Evolutionary conservation across 2,113 vertebrate genomes (phyloP), one percentile per base, ranked within the genome.

Genomic region (Alouatta palliata): DNA sequence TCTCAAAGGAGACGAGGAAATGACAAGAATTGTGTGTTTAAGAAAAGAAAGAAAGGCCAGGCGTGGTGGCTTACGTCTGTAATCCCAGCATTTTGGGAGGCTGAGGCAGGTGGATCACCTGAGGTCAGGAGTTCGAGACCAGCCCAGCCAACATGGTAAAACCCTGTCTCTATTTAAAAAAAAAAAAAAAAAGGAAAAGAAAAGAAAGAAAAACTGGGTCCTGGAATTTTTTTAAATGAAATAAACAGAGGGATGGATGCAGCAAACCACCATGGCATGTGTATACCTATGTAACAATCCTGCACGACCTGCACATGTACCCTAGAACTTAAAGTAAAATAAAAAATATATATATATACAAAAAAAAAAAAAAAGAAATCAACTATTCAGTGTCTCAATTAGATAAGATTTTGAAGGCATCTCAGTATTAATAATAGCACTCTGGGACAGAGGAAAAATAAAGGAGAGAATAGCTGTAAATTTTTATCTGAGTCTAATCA

Each of bases 321-420:
- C 52, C 52, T 52, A 52, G 52, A 52, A 17, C 52, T 17, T 52
- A 6, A 52, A 52, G 52, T 52, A 17, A 6, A 52, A 52, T 52
- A 52, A 52, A 52, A 52, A 17, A 16, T 47, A 52, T 17, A 49
- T 4, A 52, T 52, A 52, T 17, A 52, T 52, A 17, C 52, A 92
- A 95, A 85, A 85, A 85, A 92, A 95, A 85, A 85, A 85, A 91
- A 35, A 81, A 70, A 58, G 73, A 93, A 95, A 90, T 88, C 81
- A 88, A 91, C 66, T 77, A 76, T 89, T 92, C 79, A 40, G 16
- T 27, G 58, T 77, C 80, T 90, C 70, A 64, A 83, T 77, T 77
- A 94, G 77, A 30, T 54, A 86, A 92, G 73, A 89, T 70, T 96
- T 94, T 54, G 56, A 88, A 94, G 91, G 43, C 64, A 54, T 70